Conservation (phyloP, 2,888 invertebrate species). For the Azorinus chamasolen region DNA sequence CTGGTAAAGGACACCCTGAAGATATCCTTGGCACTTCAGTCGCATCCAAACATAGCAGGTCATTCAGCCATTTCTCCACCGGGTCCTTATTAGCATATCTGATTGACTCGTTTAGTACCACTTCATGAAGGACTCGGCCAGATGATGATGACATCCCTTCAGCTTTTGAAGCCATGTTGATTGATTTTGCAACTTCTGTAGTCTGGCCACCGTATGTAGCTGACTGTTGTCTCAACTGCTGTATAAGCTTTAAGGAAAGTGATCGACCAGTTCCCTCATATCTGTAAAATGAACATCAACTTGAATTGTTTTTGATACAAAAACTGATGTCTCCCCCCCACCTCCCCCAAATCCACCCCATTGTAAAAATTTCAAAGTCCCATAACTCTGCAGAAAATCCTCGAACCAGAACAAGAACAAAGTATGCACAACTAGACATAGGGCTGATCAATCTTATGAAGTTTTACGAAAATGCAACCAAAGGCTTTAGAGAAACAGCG, state of each 20-base stretch:
- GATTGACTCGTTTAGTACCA: constrained; percentile 96
- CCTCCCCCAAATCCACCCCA: too few relatives aligned
- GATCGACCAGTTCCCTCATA: constrained; percentile 99
- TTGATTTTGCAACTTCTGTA: constrained; percentile 85
- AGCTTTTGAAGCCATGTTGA: constrained; percentile 68
- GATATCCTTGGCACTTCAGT: constrained; percentile 89
- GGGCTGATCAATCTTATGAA: too few relatives aligned
- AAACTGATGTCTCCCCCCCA: too few relatives aligned
- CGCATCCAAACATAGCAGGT: constrained; percentile 96
- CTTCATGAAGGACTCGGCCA: constrained; percentile 87
- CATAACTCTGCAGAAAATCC: too few relatives aligned
- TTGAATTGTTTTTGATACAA: too few relatives aligned
- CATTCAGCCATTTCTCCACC: constrained; percentile 96
- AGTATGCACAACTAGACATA: too few relatives aligned
- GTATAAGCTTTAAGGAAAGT: constrained; percentile 96
- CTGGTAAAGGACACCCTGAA: constrained; percentile 95
- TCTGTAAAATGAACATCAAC: constrained; percentile 81
- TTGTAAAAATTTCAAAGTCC: too few relatives aligned
- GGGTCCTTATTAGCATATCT: constrained; percentile 94
- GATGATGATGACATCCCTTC: constrained; percentile 59
- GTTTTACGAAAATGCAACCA: too few relatives aligned
- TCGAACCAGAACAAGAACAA: too few relatives aligned
- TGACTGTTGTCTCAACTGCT: constrained; percentile 92
- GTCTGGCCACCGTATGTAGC: constrained; percentile 87
- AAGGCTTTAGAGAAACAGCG: too few relatives aligned